Evolutionary conservation across 2,888 invertebrate genomes (phyloP).

Genomic region (Ennomos erosarius): DNA sequence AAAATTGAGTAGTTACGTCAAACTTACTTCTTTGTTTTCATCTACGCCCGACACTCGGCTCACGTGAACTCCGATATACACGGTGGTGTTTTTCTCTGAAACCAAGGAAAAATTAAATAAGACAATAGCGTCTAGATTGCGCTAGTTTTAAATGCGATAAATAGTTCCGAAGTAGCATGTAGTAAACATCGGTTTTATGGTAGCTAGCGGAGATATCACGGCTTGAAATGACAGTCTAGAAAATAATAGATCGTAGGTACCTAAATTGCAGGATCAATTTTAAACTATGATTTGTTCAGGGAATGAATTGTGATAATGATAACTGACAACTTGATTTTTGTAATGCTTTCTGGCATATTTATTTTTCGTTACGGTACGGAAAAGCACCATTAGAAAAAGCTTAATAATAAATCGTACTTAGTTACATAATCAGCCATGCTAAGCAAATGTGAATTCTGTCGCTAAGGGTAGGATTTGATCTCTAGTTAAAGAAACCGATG

Average conservation of each 20-base stretch:
- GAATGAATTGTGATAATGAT: constrained; percentile 18
- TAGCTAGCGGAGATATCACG: constrained; percentile 57
- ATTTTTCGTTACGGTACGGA: no score
- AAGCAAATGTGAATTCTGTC: no score
- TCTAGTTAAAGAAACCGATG: no score
- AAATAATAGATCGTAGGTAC: constrained; percentile 18
- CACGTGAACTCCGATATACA: constrained; percentile 86
- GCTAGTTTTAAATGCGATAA: constrained; percentile 37
- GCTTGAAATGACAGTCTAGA: constrained; percentile 40
- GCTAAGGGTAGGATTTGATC: no score
- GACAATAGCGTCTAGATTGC: constrained; percentile 33
- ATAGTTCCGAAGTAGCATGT: constrained; percentile 32
- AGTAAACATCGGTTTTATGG: constrained; percentile 55
- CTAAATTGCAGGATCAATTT: constrained; percentile 38
- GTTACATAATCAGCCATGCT: no score
- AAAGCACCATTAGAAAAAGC: no score
- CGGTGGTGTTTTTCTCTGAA: constrained; percentile 85
- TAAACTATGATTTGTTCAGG: constrained; percentile 27
- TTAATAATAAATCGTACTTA: no score
- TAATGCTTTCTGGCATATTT: no score
- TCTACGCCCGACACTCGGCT: constrained; percentile 87
- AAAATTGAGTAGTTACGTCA: no score
- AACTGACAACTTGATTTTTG: constrained; percentile 20
- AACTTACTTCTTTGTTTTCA: constrained; percentile 86
- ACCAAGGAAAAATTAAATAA: constrained; percentile 45